Conservation (phyloP, 2,113 vertebrate species). For the Apus apus region DNA sequence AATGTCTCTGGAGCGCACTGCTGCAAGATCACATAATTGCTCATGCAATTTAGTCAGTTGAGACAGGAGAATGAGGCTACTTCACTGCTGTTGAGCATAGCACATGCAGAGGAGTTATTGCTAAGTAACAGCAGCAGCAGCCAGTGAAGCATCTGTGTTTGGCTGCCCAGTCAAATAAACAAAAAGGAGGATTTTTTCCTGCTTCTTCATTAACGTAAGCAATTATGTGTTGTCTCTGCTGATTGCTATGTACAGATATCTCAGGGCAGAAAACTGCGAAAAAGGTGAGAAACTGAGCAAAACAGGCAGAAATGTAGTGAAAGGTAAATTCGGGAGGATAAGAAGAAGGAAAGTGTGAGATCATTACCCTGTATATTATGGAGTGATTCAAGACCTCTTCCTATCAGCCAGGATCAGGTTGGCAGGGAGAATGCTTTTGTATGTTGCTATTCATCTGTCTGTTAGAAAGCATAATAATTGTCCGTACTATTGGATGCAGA, state of each 20-base stretch:
- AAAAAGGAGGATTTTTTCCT: background rate
- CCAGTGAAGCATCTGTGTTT: background rate
- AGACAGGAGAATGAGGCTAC: background rate
- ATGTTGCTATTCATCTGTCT: background rate
- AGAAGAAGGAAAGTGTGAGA: background rate
- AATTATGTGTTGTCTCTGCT: background rate
- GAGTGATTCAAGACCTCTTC: background rate
- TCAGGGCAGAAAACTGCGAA: background rate
- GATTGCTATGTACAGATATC: background rate
- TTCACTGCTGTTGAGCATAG: background rate
- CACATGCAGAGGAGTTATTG: background rate
- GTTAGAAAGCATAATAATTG: background rate
- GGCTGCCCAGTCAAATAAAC: background rate
- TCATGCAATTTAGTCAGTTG: background rate
- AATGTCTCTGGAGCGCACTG: conserved; percentile 1
- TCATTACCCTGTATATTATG: background rate
- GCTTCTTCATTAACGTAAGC: background rate
- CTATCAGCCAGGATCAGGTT: background rate
- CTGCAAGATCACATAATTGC: background rate
- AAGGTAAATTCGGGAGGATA: background rate
- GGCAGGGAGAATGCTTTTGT: background rate
- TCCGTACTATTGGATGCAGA: background rate
- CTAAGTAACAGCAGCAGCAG: background rate
- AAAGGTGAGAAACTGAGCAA: background rate
- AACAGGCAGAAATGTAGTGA: background rate